A percentile compares a stretch with the other conserved stretches of the same genome.
Evolutionary conservation across 1,140 invertebrate genomes (phyloP).

Genomic region (Pachyrhynchus sulphureomaculatus): DNA sequence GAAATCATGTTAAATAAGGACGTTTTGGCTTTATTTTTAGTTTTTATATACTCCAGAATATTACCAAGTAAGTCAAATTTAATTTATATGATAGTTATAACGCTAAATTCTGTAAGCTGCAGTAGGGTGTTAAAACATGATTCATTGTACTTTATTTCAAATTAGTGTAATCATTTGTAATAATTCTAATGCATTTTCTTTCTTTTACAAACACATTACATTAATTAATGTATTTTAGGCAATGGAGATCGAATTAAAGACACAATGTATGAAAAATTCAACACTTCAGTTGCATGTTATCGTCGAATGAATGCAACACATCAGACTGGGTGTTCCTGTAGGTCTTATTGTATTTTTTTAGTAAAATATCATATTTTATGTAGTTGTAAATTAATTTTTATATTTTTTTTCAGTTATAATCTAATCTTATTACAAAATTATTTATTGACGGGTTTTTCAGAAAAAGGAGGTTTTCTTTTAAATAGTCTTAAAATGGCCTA

Average conservation of each 20-base stretch:
- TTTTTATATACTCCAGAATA: background rate
- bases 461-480: too few relatives aligned
- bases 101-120: background rate
- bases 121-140: background rate
- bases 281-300: conserved; percentile 76
- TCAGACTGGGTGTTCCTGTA: conserved; percentile 89
- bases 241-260: conserved; percentile 66
- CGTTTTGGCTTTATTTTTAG: background rate
- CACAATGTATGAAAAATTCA: conserved; percentile 78
- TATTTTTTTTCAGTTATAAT: background rate
- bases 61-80: background rate
- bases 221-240: conserved; percentile 30
- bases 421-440: too few relatives aligned
- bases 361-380: conserved; percentile 2
- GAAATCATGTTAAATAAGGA: background rate
- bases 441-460: too few relatives aligned
- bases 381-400: background rate
- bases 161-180: background rate
- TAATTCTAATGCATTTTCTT: background rate
- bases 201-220: background rate
- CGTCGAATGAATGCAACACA: conserved; percentile 88
- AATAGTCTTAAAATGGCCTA: too few relatives aligned
- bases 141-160: background rate
- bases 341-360: conserved; percentile 51
- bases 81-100: background rate